phyloP scores from a whole-genome alignment of 2,888 invertebrate genomes.

The Aleiodes leptofemur region DNA sequence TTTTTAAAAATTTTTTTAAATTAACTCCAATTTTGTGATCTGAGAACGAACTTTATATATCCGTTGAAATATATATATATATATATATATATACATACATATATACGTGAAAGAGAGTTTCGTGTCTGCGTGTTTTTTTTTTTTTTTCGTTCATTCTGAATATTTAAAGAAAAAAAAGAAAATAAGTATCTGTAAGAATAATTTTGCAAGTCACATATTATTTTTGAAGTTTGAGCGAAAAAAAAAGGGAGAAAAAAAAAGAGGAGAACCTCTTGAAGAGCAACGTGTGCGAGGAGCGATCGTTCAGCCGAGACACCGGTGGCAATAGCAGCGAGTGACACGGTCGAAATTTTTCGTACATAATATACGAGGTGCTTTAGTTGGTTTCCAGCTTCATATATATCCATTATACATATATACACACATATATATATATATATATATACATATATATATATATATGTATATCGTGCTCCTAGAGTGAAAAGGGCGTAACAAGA shows the following conservation, averaged over 20 bases:
- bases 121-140: constrained; percentile 4
- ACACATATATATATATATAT: constrained; percentile 40
- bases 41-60: constrained; percentile 3
- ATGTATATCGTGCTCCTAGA: no score
- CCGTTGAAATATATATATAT: background rate
- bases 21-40: background rate
- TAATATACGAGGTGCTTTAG: constrained; percentile 40
- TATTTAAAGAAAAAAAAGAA: background rate
- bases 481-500: no score
- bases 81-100: no score
- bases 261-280: constrained; percentile 1
- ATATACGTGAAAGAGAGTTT: constrained; percentile 4
- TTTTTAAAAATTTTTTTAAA: background rate
- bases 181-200: background rate
- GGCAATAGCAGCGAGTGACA: constrained; percentile 57
- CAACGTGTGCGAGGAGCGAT: constrained; percentile 47
- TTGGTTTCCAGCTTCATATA: constrained; percentile 27
- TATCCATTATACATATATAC: background rate
- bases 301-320: constrained; percentile 43
- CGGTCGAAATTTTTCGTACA: constrained; percentile 64
- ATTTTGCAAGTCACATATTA: constrained; percentile 14
- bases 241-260: background rate
- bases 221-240: constrained; percentile 11
- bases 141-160: background rate
- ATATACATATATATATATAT: constrained; percentile 35